Percentiles rank a stretch among this genome's conserved stretches.
phyloP scores from a whole-genome alignment of 2,888 invertebrate species.

The Tinea trinotella region DNA sequence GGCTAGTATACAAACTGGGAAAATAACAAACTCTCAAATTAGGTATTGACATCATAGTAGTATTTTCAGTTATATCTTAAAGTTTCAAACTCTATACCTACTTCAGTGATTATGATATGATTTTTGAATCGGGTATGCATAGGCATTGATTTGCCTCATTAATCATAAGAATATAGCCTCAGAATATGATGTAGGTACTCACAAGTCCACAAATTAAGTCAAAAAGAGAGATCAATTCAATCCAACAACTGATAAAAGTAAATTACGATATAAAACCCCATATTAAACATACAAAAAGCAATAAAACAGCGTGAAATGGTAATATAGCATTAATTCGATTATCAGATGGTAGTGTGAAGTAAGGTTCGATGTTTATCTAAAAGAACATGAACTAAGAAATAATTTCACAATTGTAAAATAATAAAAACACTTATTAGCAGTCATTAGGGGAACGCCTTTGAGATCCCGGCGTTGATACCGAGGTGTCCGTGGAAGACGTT shows the following conservation, averaged over 20 bases:
- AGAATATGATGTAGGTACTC: too few species aligned
- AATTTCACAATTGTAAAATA: conserved; percentile 69
- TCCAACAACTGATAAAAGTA: conserved; percentile 61
- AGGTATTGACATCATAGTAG: too few species aligned
- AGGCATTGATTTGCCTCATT: too few species aligned
- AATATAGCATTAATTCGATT: conserved; percentile 70
- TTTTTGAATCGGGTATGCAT: too few species aligned
- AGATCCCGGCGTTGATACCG: conserved; percentile 57
- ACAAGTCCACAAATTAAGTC: conserved; percentile 17
- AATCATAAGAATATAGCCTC: too few species aligned
- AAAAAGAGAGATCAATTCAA: conserved; percentile 55
- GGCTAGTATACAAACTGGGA: too few species aligned
- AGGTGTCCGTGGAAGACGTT: conserved; percentile 25
- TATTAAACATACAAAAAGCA: conserved; percentile 63
- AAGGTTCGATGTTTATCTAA: conserved; percentile 71
- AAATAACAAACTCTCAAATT: too few species aligned
- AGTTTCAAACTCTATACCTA: too few species aligned
- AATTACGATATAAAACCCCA: conserved; percentile 58
- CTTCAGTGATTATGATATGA: too few species aligned
- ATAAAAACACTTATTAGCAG: conserved; percentile 70
- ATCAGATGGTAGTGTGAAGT: conserved; percentile 72
- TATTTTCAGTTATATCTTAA: too few species aligned
- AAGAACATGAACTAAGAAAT: conserved; percentile 59
- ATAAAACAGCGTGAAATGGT: conserved; percentile 69
- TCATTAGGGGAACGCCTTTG: conserved; percentile 65